Conservation (phyloP, 2,113 vertebrate species). For the Orthonyx spaldingii region DNA sequence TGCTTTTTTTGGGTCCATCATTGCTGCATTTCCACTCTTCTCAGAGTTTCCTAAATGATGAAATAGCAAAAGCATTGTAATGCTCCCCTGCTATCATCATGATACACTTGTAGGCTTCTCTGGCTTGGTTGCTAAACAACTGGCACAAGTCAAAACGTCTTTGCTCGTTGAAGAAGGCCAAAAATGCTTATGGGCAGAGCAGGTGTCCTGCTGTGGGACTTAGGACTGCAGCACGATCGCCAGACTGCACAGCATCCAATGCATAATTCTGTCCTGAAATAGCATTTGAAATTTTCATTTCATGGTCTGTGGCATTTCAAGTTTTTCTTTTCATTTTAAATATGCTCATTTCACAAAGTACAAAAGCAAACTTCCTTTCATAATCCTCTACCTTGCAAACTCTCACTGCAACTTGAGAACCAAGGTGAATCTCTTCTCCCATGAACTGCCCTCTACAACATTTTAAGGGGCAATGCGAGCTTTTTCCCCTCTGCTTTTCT, state of each 20-base stretch:
- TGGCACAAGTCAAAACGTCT: neutral
- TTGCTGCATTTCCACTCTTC: neutral
- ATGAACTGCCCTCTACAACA: neutral
- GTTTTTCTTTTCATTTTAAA: slow-evolving; percentile 27
- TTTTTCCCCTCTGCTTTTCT: neutral
- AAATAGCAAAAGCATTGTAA: neutral
- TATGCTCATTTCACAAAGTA: slow-evolving; percentile 9
- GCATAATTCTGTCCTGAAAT: neutral
- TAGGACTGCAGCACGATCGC: neutral
- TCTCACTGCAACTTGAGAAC: neutral
- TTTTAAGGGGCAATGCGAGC: neutral
- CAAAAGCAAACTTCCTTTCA: slow-evolving; percentile 17
- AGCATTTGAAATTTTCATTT: slow-evolving; percentile 30
- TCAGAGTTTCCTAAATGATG: neutral
- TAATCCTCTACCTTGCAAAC: neutral
- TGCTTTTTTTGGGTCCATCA: neutral
- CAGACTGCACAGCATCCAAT: neutral
- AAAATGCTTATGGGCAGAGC: neutral
- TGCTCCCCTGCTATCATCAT: neutral
- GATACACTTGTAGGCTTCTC: neutral
- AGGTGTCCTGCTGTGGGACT: neutral
- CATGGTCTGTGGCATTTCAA: slow-evolving; percentile 16
- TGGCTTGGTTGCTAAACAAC: neutral
- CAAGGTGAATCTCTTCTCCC: neutral
- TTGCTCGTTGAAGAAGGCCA: neutral